phyloP scores from a whole-genome alignment of 2,113 vertebrate species.

The Calonectris borealis region DNA sequence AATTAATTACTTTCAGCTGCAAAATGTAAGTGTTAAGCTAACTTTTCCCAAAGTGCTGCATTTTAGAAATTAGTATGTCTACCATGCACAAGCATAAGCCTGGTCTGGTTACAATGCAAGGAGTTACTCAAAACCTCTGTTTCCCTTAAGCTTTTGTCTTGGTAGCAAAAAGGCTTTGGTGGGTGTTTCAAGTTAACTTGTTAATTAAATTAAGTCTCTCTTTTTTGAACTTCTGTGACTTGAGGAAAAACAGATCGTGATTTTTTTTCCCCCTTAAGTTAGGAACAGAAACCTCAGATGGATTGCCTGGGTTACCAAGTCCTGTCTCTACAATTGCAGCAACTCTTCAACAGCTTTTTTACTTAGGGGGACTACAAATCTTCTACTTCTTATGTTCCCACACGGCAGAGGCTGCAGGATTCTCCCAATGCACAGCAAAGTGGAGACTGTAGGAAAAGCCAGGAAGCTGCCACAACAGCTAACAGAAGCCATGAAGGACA shows the following conservation, averaged over 20 bases:
- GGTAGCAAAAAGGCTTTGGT: not conserved
- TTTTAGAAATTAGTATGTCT: not conserved
- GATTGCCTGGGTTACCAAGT: constrained; percentile 1
- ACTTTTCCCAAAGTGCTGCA: not conserved
- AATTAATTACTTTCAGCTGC: not conserved
- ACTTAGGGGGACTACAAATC: not conserved
- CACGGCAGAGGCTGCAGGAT: not conserved
- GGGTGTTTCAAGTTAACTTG: not conserved
- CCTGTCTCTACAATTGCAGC: not conserved
- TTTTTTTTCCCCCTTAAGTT: not conserved
- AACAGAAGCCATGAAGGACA: not conserved
- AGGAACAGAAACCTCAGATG: not conserved
- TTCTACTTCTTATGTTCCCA: not conserved
- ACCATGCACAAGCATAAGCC: not conserved
- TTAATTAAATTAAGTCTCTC: not conserved
- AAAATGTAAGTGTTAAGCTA: not conserved
- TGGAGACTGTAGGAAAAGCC: not conserved
- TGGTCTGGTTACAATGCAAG: not conserved
- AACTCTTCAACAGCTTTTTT: constrained; percentile 19
- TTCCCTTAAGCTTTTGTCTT: constrained; percentile 2
- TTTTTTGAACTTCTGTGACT: not conserved
- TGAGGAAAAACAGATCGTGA: not conserved
- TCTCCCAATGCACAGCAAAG: not conserved
- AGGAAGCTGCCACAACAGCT: not conserved
- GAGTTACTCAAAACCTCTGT: not conserved